Percentiles rank a stretch among this genome's conserved stretches.
Conservation (phyloP, 2,888 invertebrate species). For the Agrotis puta region DNA sequence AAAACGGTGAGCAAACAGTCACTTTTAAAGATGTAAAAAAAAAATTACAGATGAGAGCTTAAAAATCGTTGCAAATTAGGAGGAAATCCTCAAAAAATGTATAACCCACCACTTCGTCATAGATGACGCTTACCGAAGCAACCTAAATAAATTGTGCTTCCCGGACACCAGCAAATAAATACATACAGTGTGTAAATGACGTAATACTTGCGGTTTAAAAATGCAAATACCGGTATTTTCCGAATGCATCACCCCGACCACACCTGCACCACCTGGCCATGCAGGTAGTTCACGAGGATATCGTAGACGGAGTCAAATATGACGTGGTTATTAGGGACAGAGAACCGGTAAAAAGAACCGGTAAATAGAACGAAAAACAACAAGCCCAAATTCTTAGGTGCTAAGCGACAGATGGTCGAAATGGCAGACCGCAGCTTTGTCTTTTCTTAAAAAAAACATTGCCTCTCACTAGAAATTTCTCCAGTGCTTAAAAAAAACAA, state of each 20-base stretch:
- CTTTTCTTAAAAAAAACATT: too few species aligned
- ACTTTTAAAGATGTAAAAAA: too few species aligned
- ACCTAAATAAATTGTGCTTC: slow-evolving; percentile 27
- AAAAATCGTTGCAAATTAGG: neutral
- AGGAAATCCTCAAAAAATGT: neutral
- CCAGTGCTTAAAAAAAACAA: too few species aligned
- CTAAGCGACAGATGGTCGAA: too few species aligned
- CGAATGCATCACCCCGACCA: slow-evolving; percentile 14
- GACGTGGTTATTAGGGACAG: neutral
- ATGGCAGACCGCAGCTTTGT: too few species aligned
- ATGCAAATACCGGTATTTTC: slow-evolving; percentile 13
- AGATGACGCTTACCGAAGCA: slow-evolving; percentile 1
- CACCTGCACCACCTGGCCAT: too few species aligned
- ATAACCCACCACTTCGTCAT: slow-evolving; percentile 5
- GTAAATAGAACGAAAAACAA: neutral
- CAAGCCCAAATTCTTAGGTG: neutral
- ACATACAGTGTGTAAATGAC: neutral
- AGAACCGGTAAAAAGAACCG: neutral
- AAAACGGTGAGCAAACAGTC: too few species aligned
- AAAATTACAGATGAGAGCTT: too few species aligned
- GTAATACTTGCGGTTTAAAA: slow-evolving; percentile 16
- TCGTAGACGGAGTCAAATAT: neutral
- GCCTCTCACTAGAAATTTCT: too few species aligned
- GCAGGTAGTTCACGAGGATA: neutral
- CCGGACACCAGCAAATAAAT: slow-evolving; percentile 19